A percentile compares a stretch with the other conserved stretches of the same genome.
Conservation (phyloP, 2,797 vertebrate species). For the Sphaeramia orbicularis region DNA sequence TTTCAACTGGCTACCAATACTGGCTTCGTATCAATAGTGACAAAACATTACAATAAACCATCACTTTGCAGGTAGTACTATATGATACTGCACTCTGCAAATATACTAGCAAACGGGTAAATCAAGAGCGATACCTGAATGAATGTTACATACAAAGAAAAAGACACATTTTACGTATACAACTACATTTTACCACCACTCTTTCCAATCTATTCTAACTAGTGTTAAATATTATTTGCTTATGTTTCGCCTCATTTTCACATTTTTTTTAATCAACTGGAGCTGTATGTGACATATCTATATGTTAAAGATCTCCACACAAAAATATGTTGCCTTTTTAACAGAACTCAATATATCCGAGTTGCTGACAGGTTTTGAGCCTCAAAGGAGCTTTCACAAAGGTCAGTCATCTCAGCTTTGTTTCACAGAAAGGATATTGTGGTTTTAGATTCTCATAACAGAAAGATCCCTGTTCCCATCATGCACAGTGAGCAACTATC, state of each 20-base stretch:
- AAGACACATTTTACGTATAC: too few relatives aligned
- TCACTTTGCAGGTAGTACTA: neutral
- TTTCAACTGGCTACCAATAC: too few relatives aligned
- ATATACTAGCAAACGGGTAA: neutral
- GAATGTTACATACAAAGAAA: neutral
- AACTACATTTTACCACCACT: too few relatives aligned
- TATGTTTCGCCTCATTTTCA: too few relatives aligned
- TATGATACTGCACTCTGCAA: neutral
- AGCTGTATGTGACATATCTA: constrained; percentile 23
- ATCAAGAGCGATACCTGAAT: neutral
- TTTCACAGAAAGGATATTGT: constrained; percentile 37
- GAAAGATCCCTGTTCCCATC: constrained; percentile 1
- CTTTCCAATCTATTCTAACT: too few relatives aligned
- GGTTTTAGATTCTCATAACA: constrained; percentile 17
- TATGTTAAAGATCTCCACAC: constrained; percentile 16
- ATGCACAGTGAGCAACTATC: constrained; percentile 3
- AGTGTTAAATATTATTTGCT: too few relatives aligned
- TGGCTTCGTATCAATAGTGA: neutral
- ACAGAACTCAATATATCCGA: constrained; percentile 57
- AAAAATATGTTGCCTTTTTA: constrained; percentile 34
- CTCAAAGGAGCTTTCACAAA: constrained; percentile 31
- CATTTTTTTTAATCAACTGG: neutral
- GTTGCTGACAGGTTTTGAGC: constrained; percentile 38
- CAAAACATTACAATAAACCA: neutral
- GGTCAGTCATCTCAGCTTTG: constrained; percentile 48